A percentile compares a stretch with the other conserved stretches of the same genome.
phyloP scores from a whole-genome alignment of 2,113 vertebrate species.

The Cyanoliseus patagonus region DNA sequence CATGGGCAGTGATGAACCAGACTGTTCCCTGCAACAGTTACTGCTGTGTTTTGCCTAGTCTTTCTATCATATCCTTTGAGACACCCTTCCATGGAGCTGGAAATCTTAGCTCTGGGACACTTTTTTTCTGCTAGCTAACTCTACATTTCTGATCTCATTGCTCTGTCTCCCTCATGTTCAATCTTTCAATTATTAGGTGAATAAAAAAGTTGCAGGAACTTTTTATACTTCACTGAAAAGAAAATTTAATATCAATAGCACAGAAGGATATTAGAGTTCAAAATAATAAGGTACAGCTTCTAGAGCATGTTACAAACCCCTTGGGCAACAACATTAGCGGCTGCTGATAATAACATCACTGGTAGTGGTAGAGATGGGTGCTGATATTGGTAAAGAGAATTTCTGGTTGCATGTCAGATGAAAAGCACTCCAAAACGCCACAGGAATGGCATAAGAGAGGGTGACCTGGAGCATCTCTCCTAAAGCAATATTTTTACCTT shows the following conservation, averaged over 20 bases:
- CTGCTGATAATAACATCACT: not conserved
- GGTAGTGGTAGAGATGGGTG: not conserved
- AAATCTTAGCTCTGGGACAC: not conserved
- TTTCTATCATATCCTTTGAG: not conserved
- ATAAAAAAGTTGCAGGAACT: not conserved
- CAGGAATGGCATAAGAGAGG: not conserved
- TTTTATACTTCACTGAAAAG: not conserved
- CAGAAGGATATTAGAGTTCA: not conserved
- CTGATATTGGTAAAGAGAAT: not conserved
- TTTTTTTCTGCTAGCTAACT: not conserved
- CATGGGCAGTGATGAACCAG: rapidly evolving
- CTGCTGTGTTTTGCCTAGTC: not conserved
- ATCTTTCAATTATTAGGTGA: not conserved
- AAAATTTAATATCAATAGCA: not conserved
- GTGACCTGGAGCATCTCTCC: not conserved
- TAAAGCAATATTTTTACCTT: not conserved
- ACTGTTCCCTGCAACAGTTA: not conserved
- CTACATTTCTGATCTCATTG: not conserved
- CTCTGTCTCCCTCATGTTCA: not conserved
- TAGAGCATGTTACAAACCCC: not conserved
- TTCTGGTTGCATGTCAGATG: not conserved
- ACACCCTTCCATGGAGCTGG: not conserved
- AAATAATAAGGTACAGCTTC: not conserved
- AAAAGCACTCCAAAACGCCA: not conserved
- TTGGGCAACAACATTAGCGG: not conserved